These are phyloP conservation scores for Limosa lapponica DNA, from an alignment of 2,797 vertebrate genomes.

Conservation along the genomic window DNA sequence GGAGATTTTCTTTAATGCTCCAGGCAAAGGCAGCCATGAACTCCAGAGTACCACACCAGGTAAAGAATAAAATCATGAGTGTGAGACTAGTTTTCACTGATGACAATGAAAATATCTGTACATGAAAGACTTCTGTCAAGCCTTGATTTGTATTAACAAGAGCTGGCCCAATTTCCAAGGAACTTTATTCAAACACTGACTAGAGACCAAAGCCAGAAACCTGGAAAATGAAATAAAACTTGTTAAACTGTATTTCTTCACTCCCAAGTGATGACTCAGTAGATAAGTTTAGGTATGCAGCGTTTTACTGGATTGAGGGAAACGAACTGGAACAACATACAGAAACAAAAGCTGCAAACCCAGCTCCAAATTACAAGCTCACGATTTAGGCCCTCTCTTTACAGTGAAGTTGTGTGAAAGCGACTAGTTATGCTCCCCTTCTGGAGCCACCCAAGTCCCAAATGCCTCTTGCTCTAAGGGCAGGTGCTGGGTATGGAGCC, in stretches of 20 bases:
- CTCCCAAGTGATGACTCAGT: neutral
- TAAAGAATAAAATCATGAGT: neutral
- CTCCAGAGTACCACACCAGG: neutral
- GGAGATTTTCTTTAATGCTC: neutral
- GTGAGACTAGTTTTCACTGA: neutral
- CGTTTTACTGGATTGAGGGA: neutral
- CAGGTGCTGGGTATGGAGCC: neutral
- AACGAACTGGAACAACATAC: neutral
- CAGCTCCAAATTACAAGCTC: neutral
- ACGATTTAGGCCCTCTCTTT: neutral
- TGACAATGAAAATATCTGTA: neutral
- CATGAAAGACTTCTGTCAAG: neutral
- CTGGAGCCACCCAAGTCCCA: neutral
- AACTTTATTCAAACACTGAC: neutral
- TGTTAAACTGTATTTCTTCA: neutral
- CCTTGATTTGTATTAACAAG: neutral
- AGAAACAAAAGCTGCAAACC: neutral
- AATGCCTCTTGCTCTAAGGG: neutral
- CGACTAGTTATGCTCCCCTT: neutral
- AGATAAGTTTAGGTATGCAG: neutral
- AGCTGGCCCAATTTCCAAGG: neutral
- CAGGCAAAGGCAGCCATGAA: neutral
- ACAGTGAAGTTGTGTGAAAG: neutral
- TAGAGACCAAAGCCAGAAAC: neutral
- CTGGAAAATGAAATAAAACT: neutral